Percentiles rank a stretch among this genome's conserved stretches.
Evolutionary conservation across 1,140 invertebrate species (phyloP).

Genomic region (Pararge aegeria): DNA sequence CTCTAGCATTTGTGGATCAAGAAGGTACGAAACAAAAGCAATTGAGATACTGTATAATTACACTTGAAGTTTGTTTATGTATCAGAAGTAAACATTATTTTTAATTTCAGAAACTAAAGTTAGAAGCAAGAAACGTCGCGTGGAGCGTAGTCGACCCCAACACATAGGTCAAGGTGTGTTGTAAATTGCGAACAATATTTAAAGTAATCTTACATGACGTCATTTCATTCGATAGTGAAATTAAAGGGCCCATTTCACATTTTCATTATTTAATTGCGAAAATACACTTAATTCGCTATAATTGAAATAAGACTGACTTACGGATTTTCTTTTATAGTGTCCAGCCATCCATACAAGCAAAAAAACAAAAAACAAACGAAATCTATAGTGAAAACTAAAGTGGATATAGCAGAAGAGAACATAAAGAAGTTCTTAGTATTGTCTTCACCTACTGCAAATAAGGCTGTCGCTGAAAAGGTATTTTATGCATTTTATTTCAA

Average conservation of each 20-base stretch:
- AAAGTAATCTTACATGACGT: background rate
- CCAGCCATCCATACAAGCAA: conserved; percentile 39
- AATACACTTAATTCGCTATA: background rate
- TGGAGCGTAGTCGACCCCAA: conserved; percentile 12
- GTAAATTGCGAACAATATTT: background rate
- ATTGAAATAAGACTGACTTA: background rate
- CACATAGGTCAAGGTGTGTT: conserved; percentile 43
- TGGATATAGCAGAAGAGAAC: conserved; percentile 63
- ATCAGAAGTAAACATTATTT: background rate
- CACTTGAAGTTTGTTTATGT: background rate
- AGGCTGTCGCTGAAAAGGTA: conserved; percentile 50
- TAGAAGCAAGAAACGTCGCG: conserved; percentile 30
- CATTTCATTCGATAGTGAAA: conserved; percentile 1
- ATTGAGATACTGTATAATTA: background rate
- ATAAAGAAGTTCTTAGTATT: conserved; percentile 66
- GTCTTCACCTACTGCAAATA: conserved; percentile 49
- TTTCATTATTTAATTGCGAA: background rate
- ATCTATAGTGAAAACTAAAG: conserved; percentile 28
- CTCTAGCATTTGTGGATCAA: conserved; percentile 71
- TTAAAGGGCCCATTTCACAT: background rate
- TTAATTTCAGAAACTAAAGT: conserved; percentile 26
- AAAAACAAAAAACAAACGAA: conserved; percentile 38
- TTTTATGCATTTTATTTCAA: background rate
- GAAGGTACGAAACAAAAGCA: conserved; percentile 40
- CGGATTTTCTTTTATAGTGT: conserved; percentile 28